Conservation (phyloP, 2,113 vertebrate species). For the Scytalopus superciliaris region DNA sequence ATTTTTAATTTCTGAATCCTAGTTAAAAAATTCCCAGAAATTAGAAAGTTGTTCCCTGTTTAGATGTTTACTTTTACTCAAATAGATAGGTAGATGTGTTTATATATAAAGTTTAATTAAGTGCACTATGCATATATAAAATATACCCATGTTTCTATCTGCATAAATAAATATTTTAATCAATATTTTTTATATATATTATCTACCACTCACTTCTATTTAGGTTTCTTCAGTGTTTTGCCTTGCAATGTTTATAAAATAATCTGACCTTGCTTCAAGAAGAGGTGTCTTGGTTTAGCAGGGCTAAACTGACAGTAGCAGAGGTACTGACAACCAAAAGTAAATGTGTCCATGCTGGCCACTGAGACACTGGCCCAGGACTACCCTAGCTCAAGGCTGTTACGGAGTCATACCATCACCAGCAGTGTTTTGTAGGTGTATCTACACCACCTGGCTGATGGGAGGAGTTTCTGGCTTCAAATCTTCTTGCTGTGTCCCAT, state of each 20-base stretch:
- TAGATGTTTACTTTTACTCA: neutral
- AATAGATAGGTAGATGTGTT: neutral
- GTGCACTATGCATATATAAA: neutral
- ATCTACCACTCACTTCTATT: neutral
- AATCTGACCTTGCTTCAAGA: accelerated
- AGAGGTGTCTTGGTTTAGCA: neutral
- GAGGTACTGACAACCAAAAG: neutral
- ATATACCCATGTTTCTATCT: neutral
- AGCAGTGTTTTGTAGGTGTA: neutral
- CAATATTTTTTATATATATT: neutral
- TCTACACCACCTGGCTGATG: neutral
- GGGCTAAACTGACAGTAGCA: neutral
- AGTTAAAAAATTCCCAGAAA: neutral
- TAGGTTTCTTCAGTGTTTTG: neutral
- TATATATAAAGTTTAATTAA: neutral
- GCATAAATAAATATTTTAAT: neutral
- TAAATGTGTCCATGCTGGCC: neutral
- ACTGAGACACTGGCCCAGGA: neutral
- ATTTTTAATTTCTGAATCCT: neutral
- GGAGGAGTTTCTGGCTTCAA: neutral
- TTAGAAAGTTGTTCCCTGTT: neutral
- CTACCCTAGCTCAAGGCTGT: neutral
- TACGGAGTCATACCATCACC: neutral
- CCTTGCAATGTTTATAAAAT: neutral
- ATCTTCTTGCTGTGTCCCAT: neutral